Conservation (phyloP, 2,888 invertebrate species). For the Sarcophaga variegata region DNA sequence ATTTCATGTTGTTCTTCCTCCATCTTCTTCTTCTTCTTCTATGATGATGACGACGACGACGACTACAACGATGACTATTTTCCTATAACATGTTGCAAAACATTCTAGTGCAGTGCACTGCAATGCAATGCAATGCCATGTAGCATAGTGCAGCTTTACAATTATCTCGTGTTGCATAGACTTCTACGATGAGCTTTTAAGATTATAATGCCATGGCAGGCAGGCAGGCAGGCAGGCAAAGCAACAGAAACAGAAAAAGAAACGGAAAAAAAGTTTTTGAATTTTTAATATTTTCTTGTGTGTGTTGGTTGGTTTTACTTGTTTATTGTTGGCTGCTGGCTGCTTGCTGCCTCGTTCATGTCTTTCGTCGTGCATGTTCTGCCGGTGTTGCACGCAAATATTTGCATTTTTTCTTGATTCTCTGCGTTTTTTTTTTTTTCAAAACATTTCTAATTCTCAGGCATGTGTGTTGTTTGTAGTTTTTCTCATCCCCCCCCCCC, state of each 20-base stretch:
- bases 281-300: conserved; percentile 40
- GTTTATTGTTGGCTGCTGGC: neutral
- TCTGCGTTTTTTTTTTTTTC: conserved; percentile 10
- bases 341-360: conserved; percentile 22
- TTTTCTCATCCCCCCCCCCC: neutral
- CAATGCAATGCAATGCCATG: no score
- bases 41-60: no score
- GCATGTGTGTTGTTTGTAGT: conserved; percentile 13
- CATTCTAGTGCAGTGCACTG: no score
- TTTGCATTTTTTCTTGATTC: conserved; percentile 50
- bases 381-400: conserved; percentile 54
- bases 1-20: conserved; percentile 17
- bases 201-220: conserved; percentile 16
- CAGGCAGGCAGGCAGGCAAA: no score
- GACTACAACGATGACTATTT: no score
- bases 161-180: conserved; percentile 57
- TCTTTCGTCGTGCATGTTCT: conserved; percentile 32
- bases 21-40: no score
- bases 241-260: neutral
- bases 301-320: no score
- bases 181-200: conserved; percentile 52
- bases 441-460: conserved; percentile 55
- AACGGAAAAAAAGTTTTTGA: conserved; percentile 10
- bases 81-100: no score
- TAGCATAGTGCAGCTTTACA: neutral